phyloP scores from a whole-genome alignment of 2,888 invertebrate species.

The Bursaphelenchus okinawaensis region DNA sequence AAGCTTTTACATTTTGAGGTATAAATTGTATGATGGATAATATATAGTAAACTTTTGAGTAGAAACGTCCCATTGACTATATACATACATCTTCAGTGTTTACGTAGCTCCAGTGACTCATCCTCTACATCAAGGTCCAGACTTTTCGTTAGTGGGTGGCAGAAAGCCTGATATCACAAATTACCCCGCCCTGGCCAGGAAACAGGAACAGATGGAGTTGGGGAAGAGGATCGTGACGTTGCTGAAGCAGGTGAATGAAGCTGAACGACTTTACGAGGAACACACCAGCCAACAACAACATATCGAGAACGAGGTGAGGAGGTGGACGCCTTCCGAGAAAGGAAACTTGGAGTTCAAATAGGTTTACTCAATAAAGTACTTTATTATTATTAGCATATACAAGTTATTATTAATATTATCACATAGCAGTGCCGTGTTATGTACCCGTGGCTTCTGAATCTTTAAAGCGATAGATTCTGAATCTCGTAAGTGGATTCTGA shows the following conservation, averaged over 20 bases:
- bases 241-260: background rate
- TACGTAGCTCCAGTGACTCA: conserved; percentile 45
- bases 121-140: conserved; percentile 47
- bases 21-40: background rate
- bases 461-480: too few relatives aligned
- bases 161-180: conserved; percentile 41
- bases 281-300: background rate
- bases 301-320: background rate
- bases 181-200: conserved; percentile 36
- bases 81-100: conserved; percentile 26
- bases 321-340: background rate
- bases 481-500: too few relatives aligned
- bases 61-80: background rate
- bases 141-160: conserved; percentile 49
- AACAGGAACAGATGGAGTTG: conserved; percentile 49
- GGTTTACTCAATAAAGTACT: background rate
- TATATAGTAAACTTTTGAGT: background rate
- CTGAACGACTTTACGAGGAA: too few relatives aligned
- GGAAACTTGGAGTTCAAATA: background rate
- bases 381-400: too few relatives aligned
- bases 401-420: too few relatives aligned
- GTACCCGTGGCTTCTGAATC: too few relatives aligned
- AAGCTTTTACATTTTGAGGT: conserved; percentile 18
- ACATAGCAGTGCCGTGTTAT: too few relatives aligned
- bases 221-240: conserved; percentile 14